Evolutionary conservation across 2,888 invertebrate genomes (phyloP).

Genomic region (Lamellibrachia satsuma): DNA sequence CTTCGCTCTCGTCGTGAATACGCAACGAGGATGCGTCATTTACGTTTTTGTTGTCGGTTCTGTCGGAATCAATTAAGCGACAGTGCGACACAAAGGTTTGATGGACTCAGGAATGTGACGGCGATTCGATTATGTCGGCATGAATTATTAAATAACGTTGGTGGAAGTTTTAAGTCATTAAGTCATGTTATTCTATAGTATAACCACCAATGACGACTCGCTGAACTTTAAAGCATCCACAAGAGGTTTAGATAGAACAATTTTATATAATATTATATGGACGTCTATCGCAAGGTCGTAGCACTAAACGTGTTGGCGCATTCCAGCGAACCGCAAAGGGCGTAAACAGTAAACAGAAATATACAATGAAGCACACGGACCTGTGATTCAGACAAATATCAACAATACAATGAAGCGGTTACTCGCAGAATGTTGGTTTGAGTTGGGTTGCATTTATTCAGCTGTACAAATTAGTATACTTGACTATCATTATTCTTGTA

Average conservation of each 20-base stretch:
- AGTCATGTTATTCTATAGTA: not conserved
- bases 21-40: conserved; percentile 1
- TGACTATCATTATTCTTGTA: not conserved
- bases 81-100: not conserved
- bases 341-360: not conserved
- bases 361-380: not conserved
- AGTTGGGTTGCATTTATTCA: not conserved
- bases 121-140: not conserved
- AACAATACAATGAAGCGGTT: not conserved
- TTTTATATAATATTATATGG: not conserved
- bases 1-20: not conserved
- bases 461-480: not conserved
- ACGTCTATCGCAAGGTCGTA: not conserved
- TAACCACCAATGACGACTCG: too few species aligned
- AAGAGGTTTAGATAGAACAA: not conserved
- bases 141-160: not conserved
- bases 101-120: not conserved
- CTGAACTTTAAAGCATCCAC: too few species aligned
- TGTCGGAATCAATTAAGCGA: not conserved
- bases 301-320: not conserved
- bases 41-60: not conserved
- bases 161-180: not conserved
- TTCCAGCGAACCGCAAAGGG: not conserved
- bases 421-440: not conserved
- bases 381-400: not conserved